Conservation (phyloP, 2,113 vertebrate species). For the Sialia sialis region DNA sequence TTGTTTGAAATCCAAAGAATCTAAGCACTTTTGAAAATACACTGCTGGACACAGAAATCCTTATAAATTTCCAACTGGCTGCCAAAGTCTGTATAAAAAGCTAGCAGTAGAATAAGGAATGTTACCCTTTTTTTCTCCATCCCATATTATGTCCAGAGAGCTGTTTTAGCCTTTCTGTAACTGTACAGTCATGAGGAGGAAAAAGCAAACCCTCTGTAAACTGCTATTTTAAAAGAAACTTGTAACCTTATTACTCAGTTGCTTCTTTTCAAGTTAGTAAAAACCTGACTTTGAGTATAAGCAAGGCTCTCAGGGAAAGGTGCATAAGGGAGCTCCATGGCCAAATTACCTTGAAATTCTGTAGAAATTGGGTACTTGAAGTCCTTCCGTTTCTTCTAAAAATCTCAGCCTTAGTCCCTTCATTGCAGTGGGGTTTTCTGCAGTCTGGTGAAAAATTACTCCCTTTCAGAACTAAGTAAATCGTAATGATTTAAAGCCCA, state of each 20-base stretch:
- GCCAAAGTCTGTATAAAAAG: background rate
- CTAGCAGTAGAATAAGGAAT: background rate
- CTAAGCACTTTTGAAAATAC: background rate
- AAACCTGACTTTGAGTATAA: background rate
- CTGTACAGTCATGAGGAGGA: background rate
- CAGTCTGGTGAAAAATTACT: background rate
- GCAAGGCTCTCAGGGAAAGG: background rate
- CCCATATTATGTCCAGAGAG: background rate
- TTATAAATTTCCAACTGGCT: background rate
- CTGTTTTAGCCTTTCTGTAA: background rate
- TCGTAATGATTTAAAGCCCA: background rate
- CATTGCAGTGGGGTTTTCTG: background rate
- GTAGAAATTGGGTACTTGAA: background rate
- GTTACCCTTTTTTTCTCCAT: background rate
- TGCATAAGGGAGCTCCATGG: background rate
- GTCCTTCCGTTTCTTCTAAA: background rate
- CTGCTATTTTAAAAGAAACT: background rate
- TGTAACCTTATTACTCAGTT: background rate
- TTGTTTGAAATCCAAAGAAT: background rate
- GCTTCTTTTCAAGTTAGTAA: background rate
- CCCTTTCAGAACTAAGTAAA: slow-evolving; percentile 26
- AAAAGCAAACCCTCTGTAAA: background rate
- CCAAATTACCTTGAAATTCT: background rate
- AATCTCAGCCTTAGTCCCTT: background rate
- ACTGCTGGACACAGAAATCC: background rate